These are phyloP conservation scores for Poicephalus gulielmi DNA, from an alignment of 2,113 vertebrate genomes.

Conservation along the genomic window DNA sequence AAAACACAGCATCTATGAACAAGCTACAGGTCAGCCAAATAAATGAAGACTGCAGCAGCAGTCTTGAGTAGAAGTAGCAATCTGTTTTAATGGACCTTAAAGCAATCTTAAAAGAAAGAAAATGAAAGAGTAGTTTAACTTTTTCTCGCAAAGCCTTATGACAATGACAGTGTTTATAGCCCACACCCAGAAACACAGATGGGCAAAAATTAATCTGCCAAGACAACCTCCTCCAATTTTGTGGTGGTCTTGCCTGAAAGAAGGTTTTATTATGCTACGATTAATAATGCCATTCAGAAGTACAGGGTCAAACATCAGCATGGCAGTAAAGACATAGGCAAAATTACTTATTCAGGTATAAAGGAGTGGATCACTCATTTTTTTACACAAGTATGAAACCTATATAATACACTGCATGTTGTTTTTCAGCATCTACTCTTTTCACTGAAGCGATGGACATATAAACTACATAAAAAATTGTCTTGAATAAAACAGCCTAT, in stretches of 20 bases:
- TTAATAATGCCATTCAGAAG: neutral
- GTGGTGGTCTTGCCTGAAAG: neutral
- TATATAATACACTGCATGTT: neutral
- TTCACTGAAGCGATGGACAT: neutral
- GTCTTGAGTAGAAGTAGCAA: neutral
- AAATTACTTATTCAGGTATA: neutral
- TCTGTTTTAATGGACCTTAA: neutral
- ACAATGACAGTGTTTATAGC: conserved; percentile 32
- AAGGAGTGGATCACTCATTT: neutral
- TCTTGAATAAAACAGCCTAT: neutral
- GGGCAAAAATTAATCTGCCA: conserved; percentile 21
- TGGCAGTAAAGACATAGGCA: neutral
- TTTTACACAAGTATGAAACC: neutral
- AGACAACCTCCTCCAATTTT: neutral
- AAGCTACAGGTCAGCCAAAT: neutral
- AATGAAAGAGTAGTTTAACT: neutral
- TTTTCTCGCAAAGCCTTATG: neutral
- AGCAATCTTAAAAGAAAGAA: neutral
- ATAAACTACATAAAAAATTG: neutral
- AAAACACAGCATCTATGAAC: neutral
- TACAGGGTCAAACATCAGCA: neutral
- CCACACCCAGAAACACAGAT: neutral
- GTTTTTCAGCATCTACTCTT: neutral
- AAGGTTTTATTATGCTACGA: neutral
- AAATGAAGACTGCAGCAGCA: neutral